Conservation (phyloP, 2,797 vertebrate genomes). For the Cottoperca gobio region DNA sequence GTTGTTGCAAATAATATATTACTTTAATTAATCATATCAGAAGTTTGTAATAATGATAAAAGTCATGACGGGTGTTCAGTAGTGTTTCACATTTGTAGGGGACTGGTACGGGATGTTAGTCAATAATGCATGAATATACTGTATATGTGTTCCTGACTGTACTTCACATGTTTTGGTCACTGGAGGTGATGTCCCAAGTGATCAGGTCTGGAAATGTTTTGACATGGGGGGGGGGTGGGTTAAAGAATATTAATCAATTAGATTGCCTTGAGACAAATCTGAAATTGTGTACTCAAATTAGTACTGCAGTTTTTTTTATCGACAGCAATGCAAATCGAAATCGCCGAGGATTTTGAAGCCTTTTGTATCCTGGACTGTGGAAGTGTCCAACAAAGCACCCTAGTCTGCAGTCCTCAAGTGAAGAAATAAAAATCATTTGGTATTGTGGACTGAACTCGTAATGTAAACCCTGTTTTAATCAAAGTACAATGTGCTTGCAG, state of each 20-base stretch:
- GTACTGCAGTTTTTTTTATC: conserved; percentile 29
- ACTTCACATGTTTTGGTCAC: conserved; percentile 57
- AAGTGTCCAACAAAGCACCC: conserved; percentile 73
- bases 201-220: conserved; percentile 42
- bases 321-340: conserved; percentile 64
- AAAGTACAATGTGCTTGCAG: conserved; percentile 56
- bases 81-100: conserved; percentile 23
- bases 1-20: conserved; percentile 42
- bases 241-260: conserved; percentile 39
- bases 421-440: conserved; percentile 26
- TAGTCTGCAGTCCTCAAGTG: conserved; percentile 57
- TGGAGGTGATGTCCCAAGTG: conserved; percentile 75
- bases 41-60: conserved; percentile 25
- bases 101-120: conserved; percentile 17
- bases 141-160: conserved; percentile 57
- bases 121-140: conserved; percentile 66
- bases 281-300: conserved; percentile 41
- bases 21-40: conserved; percentile 48
- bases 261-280: conserved; percentile 59
- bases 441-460: conserved; percentile 48
- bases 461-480: conserved; percentile 55
- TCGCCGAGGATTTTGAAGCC: conserved; percentile 64
- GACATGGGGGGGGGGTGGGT: conserved; percentile 2
- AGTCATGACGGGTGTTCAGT: conserved; percentile 7
- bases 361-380: conserved; percentile 71